Conservation (phyloP, 2,113 vertebrate genomes). For the Rhodinocichla rosea region DNA sequence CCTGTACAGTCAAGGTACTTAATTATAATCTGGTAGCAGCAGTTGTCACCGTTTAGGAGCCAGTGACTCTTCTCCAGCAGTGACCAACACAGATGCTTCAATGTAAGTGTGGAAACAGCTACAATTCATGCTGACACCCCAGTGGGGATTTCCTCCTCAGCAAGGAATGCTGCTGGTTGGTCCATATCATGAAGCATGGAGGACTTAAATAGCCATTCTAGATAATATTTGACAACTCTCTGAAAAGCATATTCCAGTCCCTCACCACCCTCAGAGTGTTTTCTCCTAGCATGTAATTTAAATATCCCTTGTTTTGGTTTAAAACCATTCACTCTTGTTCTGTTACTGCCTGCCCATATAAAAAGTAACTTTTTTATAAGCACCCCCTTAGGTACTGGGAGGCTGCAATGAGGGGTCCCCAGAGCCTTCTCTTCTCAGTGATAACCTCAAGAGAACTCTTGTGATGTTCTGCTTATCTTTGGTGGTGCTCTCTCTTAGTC, state of each 20-base stretch:
- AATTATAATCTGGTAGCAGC: not conserved
- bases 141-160: not conserved
- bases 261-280: not conserved
- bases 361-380: not conserved
- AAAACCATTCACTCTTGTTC: not conserved
- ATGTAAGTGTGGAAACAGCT: not conserved
- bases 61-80: not conserved
- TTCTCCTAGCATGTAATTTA: not conserved
- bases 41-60: not conserved
- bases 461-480: not conserved
- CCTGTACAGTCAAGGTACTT: not conserved
- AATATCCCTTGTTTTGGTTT: not conserved
- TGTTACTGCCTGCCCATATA: not conserved
- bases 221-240: not conserved
- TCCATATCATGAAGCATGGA: not conserved
- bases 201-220: not conserved
- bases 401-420: not conserved
- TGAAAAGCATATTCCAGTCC: not conserved
- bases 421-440: not conserved
- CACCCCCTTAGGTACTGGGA: not conserved
- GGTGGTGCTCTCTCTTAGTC: not conserved
- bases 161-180: not conserved
- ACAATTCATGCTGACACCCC: not conserved
- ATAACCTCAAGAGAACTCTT: not conserved
- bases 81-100: not conserved